Percentiles rank a stretch among this genome's conserved stretches.
Evolutionary conservation across 2,888 invertebrate species (phyloP).

Genomic region (Luperina testacea): DNA sequence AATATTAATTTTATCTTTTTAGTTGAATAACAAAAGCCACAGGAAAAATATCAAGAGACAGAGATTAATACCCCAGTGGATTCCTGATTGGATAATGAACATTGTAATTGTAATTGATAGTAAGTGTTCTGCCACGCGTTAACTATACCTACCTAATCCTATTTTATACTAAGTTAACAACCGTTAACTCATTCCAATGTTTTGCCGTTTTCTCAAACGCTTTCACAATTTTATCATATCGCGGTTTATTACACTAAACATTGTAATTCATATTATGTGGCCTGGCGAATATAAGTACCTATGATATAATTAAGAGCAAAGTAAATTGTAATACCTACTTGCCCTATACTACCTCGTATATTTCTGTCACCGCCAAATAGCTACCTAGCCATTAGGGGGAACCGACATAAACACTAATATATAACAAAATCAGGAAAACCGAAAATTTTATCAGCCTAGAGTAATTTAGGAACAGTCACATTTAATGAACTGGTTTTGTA

Average conservation of each 20-base stretch:
- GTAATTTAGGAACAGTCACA: too few species aligned
- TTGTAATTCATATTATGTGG: constrained; percentile 17
- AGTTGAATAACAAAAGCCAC: background rate
- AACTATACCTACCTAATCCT: constrained; percentile 6
- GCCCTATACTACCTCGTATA: background rate
- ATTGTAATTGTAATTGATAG: background rate
- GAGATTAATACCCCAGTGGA: background rate
- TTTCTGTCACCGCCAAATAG: too few species aligned
- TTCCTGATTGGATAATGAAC: constrained; percentile 2
- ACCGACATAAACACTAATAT: too few species aligned
- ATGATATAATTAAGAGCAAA: constrained; percentile 10
- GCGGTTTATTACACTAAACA: constrained; percentile 34
- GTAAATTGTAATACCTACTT: background rate
- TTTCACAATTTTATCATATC: constrained; percentile 60
- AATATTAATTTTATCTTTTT: background rate
- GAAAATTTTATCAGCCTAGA: too few species aligned
- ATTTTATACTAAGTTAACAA: constrained; percentile 36
- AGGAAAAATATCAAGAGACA: constrained; percentile 9
- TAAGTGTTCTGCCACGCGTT: constrained; percentile 22
- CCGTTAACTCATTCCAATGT: constrained; percentile 39
- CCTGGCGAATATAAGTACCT: constrained; percentile 6
- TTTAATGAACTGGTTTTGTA: too few species aligned
- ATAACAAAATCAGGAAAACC: too few species aligned
- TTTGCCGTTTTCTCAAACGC: constrained; percentile 54
- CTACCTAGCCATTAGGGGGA: too few species aligned